These are phyloP conservation scores for Lepeophtheirus salmonis DNA, from an alignment of 1,140 invertebrate genomes.

Conservation along the genomic window DNA sequence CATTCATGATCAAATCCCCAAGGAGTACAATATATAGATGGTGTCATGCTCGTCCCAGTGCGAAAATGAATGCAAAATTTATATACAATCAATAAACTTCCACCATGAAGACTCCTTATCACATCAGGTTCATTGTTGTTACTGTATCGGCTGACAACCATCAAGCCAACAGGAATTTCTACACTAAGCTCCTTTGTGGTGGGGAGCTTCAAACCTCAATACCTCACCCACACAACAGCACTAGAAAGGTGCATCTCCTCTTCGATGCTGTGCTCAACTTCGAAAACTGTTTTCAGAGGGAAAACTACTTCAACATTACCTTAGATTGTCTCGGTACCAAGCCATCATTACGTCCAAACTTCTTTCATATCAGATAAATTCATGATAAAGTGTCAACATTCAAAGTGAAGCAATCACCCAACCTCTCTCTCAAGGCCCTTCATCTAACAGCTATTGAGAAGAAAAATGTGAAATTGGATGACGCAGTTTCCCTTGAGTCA, in stretches of 20 bases:
- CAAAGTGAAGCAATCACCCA: not conserved
- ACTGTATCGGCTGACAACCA: no score
- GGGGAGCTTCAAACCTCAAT: no score
- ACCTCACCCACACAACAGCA: no score
- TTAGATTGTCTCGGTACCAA: not conserved
- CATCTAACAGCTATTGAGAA: not conserved
- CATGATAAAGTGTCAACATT: not conserved
- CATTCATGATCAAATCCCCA: no score
- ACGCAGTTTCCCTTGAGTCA: conserved; percentile 1
- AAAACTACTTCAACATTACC: not conserved
- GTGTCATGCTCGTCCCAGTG: no score
- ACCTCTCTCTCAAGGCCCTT: not conserved
- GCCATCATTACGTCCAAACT: not conserved
- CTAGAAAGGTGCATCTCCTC: not conserved
- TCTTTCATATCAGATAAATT: not conserved
- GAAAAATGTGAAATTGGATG: conserved; percentile 8
- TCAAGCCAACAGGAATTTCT: no score
- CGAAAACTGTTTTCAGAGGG: conserved; percentile 4
- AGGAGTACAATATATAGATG: no score
- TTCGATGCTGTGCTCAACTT: conserved; percentile 8
- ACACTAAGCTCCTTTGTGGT: no score
- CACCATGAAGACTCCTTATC: no score
- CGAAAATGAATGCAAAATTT: no score
- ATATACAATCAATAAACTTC: no score
- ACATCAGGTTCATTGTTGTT: no score